These are phyloP conservation scores for Ageneiosus marmoratus DNA, from an alignment of 2,113 vertebrate genomes.

Conservation along the genomic window DNA sequence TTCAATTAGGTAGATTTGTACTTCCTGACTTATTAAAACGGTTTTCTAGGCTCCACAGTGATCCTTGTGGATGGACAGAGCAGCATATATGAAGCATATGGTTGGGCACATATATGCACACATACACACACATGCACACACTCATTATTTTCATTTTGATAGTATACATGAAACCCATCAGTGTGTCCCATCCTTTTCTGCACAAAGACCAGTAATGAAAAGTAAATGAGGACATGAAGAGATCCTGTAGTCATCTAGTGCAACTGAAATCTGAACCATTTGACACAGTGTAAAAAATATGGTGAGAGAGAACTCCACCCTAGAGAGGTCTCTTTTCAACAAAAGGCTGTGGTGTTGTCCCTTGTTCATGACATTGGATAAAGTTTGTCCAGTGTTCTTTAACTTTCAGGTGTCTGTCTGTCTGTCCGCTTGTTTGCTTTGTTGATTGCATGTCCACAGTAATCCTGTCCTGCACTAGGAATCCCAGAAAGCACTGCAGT, in stretches of 20 bases:
- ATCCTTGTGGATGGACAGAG: constrained; percentile 44
- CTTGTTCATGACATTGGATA: constrained; percentile 58
- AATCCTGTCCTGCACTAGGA: constrained; percentile 63
- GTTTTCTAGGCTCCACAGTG: constrained; percentile 26
- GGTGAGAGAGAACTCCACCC: constrained; percentile 93
- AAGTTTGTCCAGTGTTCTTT: constrained; percentile 55
- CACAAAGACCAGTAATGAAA: constrained; percentile 67
- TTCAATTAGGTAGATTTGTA: constrained; percentile 32
- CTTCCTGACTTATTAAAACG: constrained; percentile 11
- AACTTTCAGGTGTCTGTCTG: constrained; percentile 53
- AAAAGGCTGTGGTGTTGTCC: constrained; percentile 83
- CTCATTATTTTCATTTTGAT: constrained; percentile 39
- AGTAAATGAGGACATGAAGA: constrained; percentile 74
- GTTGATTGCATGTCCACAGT: constrained; percentile 72
- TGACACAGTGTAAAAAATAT: constrained; percentile 99
- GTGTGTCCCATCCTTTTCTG: constrained; percentile 58
- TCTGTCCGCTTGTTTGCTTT: constrained; percentile 66
- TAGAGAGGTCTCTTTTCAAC: constrained; percentile 83
- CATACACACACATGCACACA: constrained; percentile 49
- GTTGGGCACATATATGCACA: constrained; percentile 45
- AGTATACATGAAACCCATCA: constrained; percentile 52
- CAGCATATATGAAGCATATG: constrained; percentile 51
- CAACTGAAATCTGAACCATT: constrained; percentile 89
- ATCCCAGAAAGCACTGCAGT: constrained; percentile 74
- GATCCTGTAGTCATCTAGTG: constrained; percentile 91